Percentiles rank a stretch among this genome's conserved stretches.
These are phyloP conservation scores for Xerus rutilus DNA, from an alignment of 2,797 vertebrate genomes.

Conservation along the genomic window DNA sequence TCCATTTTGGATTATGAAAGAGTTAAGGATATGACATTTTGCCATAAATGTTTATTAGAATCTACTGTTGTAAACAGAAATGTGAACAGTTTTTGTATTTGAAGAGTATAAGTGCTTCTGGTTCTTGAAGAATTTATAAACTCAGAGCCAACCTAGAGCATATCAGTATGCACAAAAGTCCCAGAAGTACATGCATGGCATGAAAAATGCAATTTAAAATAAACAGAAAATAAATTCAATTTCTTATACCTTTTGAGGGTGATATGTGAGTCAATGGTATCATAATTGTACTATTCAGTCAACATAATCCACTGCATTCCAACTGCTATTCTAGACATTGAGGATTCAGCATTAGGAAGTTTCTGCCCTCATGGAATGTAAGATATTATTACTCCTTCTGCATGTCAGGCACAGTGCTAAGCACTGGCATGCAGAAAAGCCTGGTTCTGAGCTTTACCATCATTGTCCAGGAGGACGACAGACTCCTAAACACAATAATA, in stretches of 20 bases:
- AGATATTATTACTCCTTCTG: neutral
- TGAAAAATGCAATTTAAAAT: neutral
- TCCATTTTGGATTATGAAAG: neutral
- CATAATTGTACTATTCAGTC: neutral
- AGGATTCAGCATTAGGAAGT: neutral
- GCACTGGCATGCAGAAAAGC: neutral
- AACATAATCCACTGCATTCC: neutral
- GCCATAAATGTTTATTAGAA: neutral
- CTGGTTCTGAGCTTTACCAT: neutral
- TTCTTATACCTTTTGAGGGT: neutral
- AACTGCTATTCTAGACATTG: neutral
- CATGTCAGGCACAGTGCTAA: neutral
- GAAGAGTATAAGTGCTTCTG: neutral
- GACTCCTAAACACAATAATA: neutral
- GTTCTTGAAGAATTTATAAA: neutral
- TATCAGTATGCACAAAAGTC: neutral
- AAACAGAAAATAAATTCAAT: neutral
- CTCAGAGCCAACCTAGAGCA: neutral
- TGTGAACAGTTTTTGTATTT: neutral
- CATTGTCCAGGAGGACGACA: neutral
- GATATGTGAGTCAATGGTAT: neutral
- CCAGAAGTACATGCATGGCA: neutral
- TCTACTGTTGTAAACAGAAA: neutral
- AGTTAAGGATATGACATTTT: neutral
- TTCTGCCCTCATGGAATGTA: neutral